These are phyloP conservation scores for Philotrypesis tridentata DNA, from an alignment of 1,140 invertebrate species.

Conservation along the genomic window DNA sequence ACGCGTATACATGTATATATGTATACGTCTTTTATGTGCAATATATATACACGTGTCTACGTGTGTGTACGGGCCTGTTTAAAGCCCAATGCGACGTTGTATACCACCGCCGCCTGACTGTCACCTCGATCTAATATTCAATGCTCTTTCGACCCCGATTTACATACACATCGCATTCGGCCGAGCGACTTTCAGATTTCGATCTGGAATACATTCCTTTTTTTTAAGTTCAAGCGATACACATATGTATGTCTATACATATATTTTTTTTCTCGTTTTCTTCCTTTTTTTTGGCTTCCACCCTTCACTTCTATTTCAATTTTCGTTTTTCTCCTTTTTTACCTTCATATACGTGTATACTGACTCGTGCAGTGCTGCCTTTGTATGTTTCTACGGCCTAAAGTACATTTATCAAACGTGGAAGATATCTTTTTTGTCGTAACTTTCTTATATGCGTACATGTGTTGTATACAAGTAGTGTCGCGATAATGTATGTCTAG, in stretches of 20 bases:
- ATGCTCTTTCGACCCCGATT: slow-evolving; percentile 56
- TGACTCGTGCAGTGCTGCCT: not conserved
- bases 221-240: slow-evolving; percentile 46
- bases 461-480: too few relatives aligned
- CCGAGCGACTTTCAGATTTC: slow-evolving; percentile 55
- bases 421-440: slow-evolving; percentile 6
- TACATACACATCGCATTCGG: slow-evolving; percentile 52
- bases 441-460: too few relatives aligned
- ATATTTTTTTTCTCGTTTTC: slow-evolving; percentile 4
- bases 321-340: not conserved
- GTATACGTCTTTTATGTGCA: too few relatives aligned
- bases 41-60: slow-evolving; percentile 35
- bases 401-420: slow-evolving; percentile 33
- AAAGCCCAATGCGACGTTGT: slow-evolving; percentile 1
- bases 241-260: too few relatives aligned
- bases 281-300: not conserved
- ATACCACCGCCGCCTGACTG: not conserved
- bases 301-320: not conserved
- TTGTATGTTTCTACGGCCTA: not conserved
- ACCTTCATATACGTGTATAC: not conserved
- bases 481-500: not conserved
- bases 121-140: slow-evolving; percentile 62
- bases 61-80: slow-evolving; percentile 19
- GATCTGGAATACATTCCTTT: slow-evolving; percentile 65
- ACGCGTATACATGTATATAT: not conserved